Evolutionary conservation across 2,113 vertebrate genomes (phyloP).

Genomic region (Arothron firmamentum): DNA sequence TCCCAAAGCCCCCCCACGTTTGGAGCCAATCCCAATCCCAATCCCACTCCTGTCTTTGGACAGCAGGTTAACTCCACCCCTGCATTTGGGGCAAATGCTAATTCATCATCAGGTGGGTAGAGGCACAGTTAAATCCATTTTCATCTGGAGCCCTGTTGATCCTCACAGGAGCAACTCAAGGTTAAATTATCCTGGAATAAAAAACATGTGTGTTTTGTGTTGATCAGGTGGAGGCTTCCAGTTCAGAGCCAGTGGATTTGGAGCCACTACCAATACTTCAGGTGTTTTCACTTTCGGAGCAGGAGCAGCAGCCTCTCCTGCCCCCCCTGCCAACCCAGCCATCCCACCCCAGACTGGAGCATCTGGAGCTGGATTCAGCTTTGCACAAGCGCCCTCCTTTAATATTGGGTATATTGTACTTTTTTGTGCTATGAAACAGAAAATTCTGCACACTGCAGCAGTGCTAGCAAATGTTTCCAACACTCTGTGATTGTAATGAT

Average conservation of each 20-base stretch:
- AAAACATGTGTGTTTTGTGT: neutral
- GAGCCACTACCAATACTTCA: conserved; percentile 60
- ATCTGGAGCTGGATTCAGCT: conserved; percentile 77
- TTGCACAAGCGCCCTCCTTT: conserved; percentile 76
- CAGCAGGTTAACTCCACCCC: conserved; percentile 79
- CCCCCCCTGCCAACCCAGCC: conserved; percentile 60
- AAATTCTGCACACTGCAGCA: neutral
- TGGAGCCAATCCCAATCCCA: conserved; percentile 79
- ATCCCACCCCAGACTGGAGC: conserved; percentile 72
- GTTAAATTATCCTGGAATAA: neutral
- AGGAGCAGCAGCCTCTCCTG: conserved; percentile 53
- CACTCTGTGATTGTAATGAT: neutral
- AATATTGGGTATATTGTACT: conserved; percentile 81
- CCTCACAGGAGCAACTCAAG: too few relatives aligned
- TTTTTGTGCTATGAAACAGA: too few relatives aligned
- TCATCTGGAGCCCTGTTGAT: neutral
- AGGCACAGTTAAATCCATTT: neutral
- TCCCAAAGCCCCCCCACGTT: conserved; percentile 82
- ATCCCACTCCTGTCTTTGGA: conserved; percentile 79
- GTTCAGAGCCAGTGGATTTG: conserved; percentile 82
- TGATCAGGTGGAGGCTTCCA: conserved; percentile 80
- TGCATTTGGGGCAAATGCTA: conserved; percentile 75
- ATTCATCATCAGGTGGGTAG: conserved; percentile 78
- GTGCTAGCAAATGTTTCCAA: neutral
- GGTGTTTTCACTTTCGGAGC: conserved; percentile 86